Conservation (phyloP, 2,888 invertebrate species). For the Ophion ventricosus region DNA sequence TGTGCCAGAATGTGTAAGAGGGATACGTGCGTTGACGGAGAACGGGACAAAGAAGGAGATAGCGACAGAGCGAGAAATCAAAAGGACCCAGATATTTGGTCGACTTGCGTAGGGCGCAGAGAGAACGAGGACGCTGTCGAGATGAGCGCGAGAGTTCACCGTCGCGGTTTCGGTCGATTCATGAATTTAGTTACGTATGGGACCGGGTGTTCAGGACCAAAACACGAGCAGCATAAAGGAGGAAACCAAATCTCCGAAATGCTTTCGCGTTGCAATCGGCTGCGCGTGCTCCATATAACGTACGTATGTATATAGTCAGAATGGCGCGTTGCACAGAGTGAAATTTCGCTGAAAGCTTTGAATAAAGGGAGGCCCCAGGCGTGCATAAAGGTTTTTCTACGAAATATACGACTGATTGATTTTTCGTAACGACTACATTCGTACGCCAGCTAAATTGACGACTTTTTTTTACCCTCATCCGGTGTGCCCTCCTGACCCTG, state of each 20-base stretch:
- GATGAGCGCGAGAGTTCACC: conserved; percentile 20
- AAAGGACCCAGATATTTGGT: not conserved
- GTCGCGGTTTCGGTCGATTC: conserved; percentile 36
- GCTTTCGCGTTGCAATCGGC: conserved; percentile 63
- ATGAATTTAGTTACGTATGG: conserved; percentile 61
- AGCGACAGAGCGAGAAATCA: not conserved
- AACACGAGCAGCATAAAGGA: conserved; percentile 45
- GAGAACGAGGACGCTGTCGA: conserved; percentile 40
- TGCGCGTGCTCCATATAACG: conserved; percentile 51
- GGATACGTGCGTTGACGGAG: not conserved
- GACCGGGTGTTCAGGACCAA: conserved; percentile 53
- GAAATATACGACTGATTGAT: conserved; percentile 46
- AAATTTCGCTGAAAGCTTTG: conserved; percentile 38
- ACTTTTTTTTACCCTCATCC: not conserved
- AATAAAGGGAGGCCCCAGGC: conserved; percentile 40
- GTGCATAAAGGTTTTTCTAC: not conserved
- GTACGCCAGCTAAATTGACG: not conserved
- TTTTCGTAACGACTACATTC: conserved; percentile 22
- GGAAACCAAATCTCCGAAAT: conserved; percentile 59
- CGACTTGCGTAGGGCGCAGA: not conserved
- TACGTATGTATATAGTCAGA: conserved; percentile 16
- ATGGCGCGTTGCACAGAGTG: conserved; percentile 12
- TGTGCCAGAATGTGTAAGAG: conserved; percentile 37
- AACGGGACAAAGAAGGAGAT: not conserved
- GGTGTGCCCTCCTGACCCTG: not conserved